These are phyloP conservation scores for Antigone vipio DNA, from an alignment of 2,113 vertebrate species.

Conservation along the genomic window DNA sequence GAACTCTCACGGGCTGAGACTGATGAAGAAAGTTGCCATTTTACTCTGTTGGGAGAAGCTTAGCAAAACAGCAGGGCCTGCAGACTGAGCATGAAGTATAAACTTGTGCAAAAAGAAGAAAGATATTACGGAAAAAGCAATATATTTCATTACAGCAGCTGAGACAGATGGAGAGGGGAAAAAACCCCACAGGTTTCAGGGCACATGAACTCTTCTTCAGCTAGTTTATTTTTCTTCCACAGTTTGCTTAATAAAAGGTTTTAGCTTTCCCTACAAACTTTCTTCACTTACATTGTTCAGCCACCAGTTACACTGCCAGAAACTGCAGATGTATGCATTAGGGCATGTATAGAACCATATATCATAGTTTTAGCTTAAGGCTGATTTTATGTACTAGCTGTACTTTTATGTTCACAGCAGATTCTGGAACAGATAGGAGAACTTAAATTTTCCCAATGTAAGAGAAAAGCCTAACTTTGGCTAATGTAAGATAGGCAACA, in stretches of 20 bases:
- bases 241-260: conserved; percentile 20
- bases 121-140: background rate
- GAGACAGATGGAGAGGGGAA: background rate
- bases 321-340: conserved; percentile 1
- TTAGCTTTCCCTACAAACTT: conserved; percentile 19
- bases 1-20: background rate
- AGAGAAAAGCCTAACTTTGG: background rate
- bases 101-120: background rate
- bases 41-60: background rate
- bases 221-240: conserved; percentile 26
- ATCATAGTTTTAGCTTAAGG: background rate
- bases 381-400: background rate
- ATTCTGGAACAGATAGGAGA: background rate
- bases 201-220: background rate
- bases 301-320: background rate
- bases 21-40: background rate
- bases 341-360: background rate
- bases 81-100: background rate
- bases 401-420: background rate
- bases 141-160: background rate
- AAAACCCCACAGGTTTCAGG: background rate
- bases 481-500: background rate
- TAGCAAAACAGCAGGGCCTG: background rate
- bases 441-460: background rate
- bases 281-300: background rate